Base-by-base conservation (phyloP, 2,888 invertebrate species). In the Panorpa germanica region DNA sequence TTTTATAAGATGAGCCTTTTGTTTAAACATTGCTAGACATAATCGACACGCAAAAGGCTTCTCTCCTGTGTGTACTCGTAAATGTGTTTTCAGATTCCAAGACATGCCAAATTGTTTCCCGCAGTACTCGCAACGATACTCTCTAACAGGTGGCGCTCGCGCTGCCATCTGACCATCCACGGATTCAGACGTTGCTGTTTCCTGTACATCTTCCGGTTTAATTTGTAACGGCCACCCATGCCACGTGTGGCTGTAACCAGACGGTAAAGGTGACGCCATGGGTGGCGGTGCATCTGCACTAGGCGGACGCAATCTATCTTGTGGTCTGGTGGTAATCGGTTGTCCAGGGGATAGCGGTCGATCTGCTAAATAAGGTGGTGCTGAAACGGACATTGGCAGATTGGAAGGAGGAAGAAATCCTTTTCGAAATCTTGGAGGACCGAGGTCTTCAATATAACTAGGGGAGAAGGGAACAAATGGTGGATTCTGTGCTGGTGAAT, bases 81-180 rank as follows among this genome's bases (percentile, higher is more conserved):
- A 61, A 55, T 83, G 83, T 36, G 83, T 85, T 53, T 85, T 85
- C 45, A 85, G 63, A 61, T 85, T 85, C 83, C 83, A 85, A 34
- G 82, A 82, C 83, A 83, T 83, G 35, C 83, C 83, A 45, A 85
- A 85, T 53, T 83, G 83, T 55, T 85, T 85, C 33, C 82, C 82
- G 51, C 83, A 83, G 51, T 83, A 83, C 48, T 78, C 80, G 49
- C 83, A 85, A 35, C 82, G 72, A 50, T 85, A 85, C 50, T 83
- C 83, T 33, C 83, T 65, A 25, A 81, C 77, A 28, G 77, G 74
- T 37, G 59, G 63, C 48, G 42, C 43, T 37, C 48, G 43, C n/a
- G n/a, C n/a, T n/a, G n/a, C n/a, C n/a, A n/a, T n/a, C n/a, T n/a
- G n/a, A n/a, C n/a, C n/a, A n/a, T n/a, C n/a, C n/a, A n/a, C n/a